These are phyloP conservation scores for Myioborus miniatus DNA, from an alignment of 2,797 vertebrate genomes.

Conservation along the genomic window DNA sequence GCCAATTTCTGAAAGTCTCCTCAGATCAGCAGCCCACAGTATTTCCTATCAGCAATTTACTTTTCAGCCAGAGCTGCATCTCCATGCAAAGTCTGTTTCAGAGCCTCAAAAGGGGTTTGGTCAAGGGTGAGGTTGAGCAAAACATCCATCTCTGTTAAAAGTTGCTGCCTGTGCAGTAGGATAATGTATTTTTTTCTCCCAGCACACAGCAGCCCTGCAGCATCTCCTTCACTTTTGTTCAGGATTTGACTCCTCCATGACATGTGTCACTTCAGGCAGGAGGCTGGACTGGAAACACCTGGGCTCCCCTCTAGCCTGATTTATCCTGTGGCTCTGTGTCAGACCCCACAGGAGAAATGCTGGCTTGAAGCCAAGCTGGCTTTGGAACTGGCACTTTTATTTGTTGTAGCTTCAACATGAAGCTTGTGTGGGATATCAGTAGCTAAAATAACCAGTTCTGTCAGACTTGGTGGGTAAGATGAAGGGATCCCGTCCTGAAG, in stretches of 20 bases:
- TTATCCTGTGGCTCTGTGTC: neutral
- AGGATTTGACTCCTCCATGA: accelerated
- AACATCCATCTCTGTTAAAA: neutral
- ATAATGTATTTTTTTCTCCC: neutral
- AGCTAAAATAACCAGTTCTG: neutral
- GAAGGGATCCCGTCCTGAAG: neutral
- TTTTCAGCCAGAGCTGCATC: neutral
- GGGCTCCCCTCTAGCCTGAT: neutral
- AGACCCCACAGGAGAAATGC: neutral
- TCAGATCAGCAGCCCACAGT: neutral
- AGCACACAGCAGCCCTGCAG: neutral
- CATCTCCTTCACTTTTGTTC: neutral
- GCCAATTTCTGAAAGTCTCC: neutral
- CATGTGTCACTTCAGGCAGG: neutral
- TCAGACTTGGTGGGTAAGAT: neutral
- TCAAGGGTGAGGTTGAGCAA: neutral
- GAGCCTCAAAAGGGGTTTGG: neutral
- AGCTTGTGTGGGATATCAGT: neutral
- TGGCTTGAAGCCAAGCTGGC: neutral
- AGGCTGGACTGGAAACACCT: neutral
- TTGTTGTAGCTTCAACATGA: neutral
- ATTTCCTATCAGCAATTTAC: neutral
- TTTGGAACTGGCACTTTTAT: neutral
- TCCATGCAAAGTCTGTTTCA: neutral
- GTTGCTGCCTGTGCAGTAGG: neutral